A percentile compares a stretch with the other conserved stretches of the same genome.
phyloP scores from a whole-genome alignment of 2,113 vertebrate genomes.

The Alexandromys fortis region DNA sequence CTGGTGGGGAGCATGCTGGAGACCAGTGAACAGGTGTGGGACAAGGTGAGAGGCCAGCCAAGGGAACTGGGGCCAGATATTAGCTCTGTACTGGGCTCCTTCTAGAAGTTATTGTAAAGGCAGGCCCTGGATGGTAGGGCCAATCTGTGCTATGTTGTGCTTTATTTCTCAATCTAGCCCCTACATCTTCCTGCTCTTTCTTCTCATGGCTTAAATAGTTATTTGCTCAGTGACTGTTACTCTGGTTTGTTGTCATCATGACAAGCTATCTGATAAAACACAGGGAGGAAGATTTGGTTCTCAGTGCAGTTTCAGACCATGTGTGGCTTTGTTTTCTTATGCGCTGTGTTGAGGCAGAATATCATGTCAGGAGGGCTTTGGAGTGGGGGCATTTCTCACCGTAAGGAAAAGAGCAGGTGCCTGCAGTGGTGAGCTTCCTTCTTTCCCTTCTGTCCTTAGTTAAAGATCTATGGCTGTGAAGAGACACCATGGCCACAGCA shows the following conservation, averaged over 20 bases:
- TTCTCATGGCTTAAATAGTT: neutral
- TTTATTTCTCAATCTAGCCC: neutral
- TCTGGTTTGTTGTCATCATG: neutral
- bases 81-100: neutral
- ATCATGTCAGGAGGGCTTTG: neutral
- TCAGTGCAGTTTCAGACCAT: neutral
- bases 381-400: neutral
- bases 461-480: neutral
- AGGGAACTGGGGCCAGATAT: neutral
- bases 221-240: neutral
- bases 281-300: neutral
- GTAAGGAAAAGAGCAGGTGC: neutral
- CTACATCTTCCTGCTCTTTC: neutral
- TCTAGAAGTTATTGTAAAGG: neutral
- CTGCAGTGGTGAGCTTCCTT: neutral
- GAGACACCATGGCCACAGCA: neutral
- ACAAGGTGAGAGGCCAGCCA: conserved; percentile 84
- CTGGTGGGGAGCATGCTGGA: conserved; percentile 88
- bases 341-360: neutral
- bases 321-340: neutral
- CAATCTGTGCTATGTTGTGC: neutral
- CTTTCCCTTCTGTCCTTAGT: neutral
- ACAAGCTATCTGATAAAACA: neutral
- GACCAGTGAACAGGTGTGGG: conserved; percentile 88
- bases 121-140: neutral